Conservation (phyloP, 2,113 vertebrate species). For the Corvus moneduloides region DNA sequence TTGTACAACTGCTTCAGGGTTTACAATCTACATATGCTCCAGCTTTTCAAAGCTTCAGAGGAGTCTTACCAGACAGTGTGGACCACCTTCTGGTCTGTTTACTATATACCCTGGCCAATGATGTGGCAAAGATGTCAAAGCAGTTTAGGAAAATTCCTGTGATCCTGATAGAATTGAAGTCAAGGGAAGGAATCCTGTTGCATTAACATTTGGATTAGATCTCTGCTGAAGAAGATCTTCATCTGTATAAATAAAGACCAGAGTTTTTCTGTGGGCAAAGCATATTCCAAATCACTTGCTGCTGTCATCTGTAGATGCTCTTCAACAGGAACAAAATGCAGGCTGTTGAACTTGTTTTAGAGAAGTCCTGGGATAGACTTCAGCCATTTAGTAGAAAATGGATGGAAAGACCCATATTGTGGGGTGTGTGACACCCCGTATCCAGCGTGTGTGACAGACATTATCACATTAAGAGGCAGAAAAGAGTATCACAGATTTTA, state of each 20-base stretch:
- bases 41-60: neutral
- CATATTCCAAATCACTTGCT: neutral
- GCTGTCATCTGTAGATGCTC: neutral
- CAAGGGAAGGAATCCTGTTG: neutral
- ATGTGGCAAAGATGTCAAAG: neutral
- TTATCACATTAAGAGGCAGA: neutral
- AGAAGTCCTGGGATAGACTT: neutral
- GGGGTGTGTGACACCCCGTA: neutral
- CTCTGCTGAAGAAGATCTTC: neutral
- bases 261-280: neutral
- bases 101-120: neutral
- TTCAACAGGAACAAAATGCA: neutral
- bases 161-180: neutral
- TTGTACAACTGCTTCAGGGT: neutral
- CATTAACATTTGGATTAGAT: neutral
- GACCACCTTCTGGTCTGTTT: neutral
- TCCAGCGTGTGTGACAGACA: neutral
- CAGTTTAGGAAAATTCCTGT: neutral
- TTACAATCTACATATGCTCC: neutral
- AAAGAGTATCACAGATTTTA: neutral
- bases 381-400: neutral
- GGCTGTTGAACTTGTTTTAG: neutral
- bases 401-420: neutral
- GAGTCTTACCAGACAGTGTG: neutral
- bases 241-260: neutral